These are phyloP conservation scores for Auanema sp. DNA, from an alignment of 2,888 invertebrate species.

Conservation along the genomic window DNA sequence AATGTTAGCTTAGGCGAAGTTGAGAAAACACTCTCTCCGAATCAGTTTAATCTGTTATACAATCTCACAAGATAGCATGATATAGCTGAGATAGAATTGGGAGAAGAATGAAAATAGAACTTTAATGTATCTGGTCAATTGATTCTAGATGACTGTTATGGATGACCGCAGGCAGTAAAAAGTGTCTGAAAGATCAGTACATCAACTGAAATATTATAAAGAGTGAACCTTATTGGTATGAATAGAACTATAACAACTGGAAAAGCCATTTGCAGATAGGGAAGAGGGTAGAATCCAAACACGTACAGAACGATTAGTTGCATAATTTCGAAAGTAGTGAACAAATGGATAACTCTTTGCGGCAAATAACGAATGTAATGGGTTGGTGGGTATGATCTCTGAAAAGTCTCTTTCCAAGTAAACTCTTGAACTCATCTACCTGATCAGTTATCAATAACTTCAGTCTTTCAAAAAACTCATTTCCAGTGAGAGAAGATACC, in stretches of 20 bases:
- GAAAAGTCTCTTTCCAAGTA: conserved; percentile 27
- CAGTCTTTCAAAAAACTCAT: conserved; percentile 69
- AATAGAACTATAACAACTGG: conserved; percentile 66
- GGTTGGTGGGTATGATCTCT: conserved; percentile 69
- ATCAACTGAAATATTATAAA: conserved; percentile 66
- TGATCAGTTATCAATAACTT: conserved; percentile 69
- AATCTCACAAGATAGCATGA: too few relatives aligned
- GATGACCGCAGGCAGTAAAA: too few relatives aligned
- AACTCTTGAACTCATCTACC: conserved; percentile 25
- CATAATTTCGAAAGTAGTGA: conserved; percentile 67
- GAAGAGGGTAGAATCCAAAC: conserved; percentile 67
- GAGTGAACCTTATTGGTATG: conserved; percentile 63
- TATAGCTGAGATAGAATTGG: too few relatives aligned
- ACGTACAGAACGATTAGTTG: conserved; percentile 67
- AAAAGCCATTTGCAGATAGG: conserved; percentile 72
- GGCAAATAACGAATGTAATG: conserved; percentile 69
- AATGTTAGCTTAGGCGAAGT: too few relatives aligned
- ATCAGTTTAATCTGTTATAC: too few relatives aligned
- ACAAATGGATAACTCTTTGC: conserved; percentile 68
- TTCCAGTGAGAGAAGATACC: conserved; percentile 67
- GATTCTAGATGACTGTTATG: too few relatives aligned
- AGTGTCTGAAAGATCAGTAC: conserved; percentile 65
- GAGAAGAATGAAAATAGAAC: too few relatives aligned
- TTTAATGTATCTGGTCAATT: too few relatives aligned
- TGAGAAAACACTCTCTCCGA: too few relatives aligned